Conservation (phyloP, 1,140 invertebrate species). For the Zaprionus vittiger region DNA sequence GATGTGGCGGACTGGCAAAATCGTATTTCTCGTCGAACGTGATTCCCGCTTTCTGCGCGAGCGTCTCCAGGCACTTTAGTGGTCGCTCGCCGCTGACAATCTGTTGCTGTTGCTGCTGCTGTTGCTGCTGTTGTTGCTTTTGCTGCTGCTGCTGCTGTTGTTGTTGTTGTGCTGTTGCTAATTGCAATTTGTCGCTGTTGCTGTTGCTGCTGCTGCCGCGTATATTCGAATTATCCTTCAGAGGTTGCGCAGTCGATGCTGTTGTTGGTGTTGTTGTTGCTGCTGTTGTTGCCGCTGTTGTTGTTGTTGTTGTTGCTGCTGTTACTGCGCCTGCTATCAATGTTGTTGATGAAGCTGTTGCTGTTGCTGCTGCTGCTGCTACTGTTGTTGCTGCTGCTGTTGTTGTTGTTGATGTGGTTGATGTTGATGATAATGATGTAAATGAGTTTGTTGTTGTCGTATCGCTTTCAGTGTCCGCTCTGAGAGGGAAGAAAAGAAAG, state of each 20-base stretch:
- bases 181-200: conserved; percentile 46
- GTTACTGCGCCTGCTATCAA: conserved; percentile 22
- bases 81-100: conserved; percentile 81
- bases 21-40: conserved; percentile 89
- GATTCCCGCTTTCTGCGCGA: conserved; percentile 88
- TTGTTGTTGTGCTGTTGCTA: conserved; percentile 32
- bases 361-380: conserved; percentile 24
- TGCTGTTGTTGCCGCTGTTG: conserved; percentile 14
- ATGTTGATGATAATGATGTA: conserved; percentile 39
- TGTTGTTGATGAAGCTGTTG: conserved; percentile 13
- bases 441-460: conserved; percentile 47
- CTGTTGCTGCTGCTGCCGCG: conserved; percentile 46
- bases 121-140: conserved; percentile 49
- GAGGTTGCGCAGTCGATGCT: conserved; percentile 53
- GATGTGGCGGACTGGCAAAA: conserved; percentile 85
- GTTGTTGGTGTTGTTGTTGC: conserved; percentile 23
- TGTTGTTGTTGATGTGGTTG: conserved; percentile 14
- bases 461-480: conserved; percentile 77
- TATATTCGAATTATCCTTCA: conserved; percentile 83
- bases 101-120: conserved; percentile 53
- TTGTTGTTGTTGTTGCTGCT: conserved; percentile 29
- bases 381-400: conserved; percentile 2
- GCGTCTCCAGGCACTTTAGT: conserved; percentile 88
- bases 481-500: conserved; percentile 32
- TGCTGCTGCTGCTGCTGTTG: conserved; percentile 34